Percentiles rank a stretch among this genome's conserved stretches.
Evolutionary conservation across 2,888 invertebrate genomes (phyloP).

Genomic region (Tryphoninae sp.): DNA sequence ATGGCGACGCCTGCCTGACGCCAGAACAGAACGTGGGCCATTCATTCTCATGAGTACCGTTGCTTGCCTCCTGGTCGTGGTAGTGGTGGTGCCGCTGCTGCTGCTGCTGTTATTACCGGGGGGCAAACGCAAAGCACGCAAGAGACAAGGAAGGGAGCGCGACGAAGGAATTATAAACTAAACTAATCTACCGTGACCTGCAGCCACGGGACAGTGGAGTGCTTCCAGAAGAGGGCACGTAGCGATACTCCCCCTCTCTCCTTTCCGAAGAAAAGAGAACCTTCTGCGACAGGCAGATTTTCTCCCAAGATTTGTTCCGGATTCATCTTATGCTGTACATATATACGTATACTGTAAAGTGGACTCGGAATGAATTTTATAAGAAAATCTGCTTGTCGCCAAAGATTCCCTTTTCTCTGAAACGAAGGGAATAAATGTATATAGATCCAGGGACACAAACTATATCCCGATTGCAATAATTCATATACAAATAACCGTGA

Average conservation of each 20-base stretch:
- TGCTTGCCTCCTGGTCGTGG: background rate
- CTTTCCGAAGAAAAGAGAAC: conserved; percentile 4
- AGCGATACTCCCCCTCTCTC: conserved; percentile 7
- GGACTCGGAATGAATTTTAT: conserved; percentile 27
- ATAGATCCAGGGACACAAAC: too few relatives aligned
- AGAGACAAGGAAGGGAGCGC: conserved; percentile 41
- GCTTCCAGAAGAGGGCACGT: conserved; percentile 22
- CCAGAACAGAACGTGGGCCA: conserved; percentile 67
- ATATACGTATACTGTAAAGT: background rate
- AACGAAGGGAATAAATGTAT: background rate
- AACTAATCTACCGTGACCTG: conserved; percentile 71
- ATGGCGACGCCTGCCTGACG: conserved; percentile 71
- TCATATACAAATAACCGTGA: too few relatives aligned
- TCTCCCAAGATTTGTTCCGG: conserved; percentile 38
- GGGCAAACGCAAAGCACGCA: background rate
- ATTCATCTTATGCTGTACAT: background rate
- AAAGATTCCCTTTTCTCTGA: conserved; percentile 1
- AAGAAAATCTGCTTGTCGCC: conserved; percentile 24
- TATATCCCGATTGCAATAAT: too few relatives aligned
- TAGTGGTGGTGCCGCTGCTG: conserved; percentile 13
- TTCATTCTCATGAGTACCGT: conserved; percentile 71
- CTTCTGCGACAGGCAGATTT: conserved; percentile 28
- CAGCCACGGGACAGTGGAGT: conserved; percentile 39
- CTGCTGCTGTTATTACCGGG: background rate
- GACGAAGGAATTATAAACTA: conserved; percentile 74